Evolutionary conservation across 2,113 vertebrate genomes (phyloP).

Genomic region (Plectropomus leopardus): DNA sequence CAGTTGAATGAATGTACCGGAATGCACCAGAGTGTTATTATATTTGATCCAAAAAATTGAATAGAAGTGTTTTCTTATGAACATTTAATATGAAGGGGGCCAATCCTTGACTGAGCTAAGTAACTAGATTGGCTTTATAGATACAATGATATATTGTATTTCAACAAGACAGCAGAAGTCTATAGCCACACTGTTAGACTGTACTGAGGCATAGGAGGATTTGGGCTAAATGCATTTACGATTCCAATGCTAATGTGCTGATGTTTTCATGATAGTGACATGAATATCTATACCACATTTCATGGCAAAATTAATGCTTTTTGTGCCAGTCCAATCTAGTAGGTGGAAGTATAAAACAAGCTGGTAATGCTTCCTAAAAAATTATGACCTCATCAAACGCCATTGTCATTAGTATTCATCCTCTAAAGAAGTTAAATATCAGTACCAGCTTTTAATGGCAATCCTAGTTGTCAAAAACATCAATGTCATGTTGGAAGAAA

Average conservation of each 20-base stretch:
- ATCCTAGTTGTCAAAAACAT: not conserved
- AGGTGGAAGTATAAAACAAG: not conserved
- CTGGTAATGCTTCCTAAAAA: not conserved
- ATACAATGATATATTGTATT: not conserved
- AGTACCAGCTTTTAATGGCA: not conserved
- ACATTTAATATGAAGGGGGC: not conserved
- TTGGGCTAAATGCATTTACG: not conserved
- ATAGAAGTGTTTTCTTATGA: not conserved
- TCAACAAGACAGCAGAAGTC: not conserved
- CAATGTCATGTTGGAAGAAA: not conserved
- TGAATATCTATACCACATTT: not conserved
- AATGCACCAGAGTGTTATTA: not conserved
- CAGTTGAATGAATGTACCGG: not conserved
- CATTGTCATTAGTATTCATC: not conserved
- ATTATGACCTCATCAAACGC: too few species aligned
- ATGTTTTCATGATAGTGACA: not conserved
- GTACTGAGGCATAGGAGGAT: not conserved
- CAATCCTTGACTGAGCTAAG: not conserved
- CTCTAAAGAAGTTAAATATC: not conserved
- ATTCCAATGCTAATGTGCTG: not conserved
- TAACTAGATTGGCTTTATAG: not conserved
- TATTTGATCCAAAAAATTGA: not conserved
- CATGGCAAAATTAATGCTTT: not conserved
- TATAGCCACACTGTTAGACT: not conserved
- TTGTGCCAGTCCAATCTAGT: not conserved